phyloP scores from a whole-genome alignment of 2,113 vertebrate genomes.

The Callospermophilus lateralis region DNA sequence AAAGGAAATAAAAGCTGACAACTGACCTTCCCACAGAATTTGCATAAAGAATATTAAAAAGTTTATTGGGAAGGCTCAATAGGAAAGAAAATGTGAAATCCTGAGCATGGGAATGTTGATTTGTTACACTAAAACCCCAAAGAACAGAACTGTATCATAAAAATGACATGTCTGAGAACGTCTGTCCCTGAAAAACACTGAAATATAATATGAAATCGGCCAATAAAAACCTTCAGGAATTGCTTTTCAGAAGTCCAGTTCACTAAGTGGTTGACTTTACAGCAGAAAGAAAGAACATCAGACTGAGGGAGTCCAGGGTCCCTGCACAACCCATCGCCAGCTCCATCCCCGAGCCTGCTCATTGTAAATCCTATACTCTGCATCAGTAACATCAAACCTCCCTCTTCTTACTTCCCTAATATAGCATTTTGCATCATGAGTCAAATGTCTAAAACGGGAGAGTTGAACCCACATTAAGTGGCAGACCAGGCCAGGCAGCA shows the following conservation, averaged over 20 bases:
- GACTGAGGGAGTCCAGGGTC: not conserved
- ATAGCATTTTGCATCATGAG: not conserved
- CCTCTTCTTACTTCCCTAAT: not conserved
- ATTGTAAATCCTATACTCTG: not conserved
- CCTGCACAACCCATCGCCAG: not conserved
- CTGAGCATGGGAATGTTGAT: constrained; percentile 63
- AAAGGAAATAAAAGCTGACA: not conserved
- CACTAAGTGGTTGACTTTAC: not conserved
- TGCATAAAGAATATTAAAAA: not conserved
- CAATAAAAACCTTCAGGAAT: constrained; percentile 61
- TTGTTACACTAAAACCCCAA: too few species aligned
- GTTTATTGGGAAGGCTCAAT: not conserved
- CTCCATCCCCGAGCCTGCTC: rapidly evolving
- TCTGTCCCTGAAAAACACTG: constrained; percentile 25
- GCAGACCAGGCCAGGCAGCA: rapidly evolving
- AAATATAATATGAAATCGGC: constrained; percentile 71
- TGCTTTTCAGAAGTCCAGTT: constrained; percentile 45
- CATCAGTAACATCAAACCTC: not conserved
- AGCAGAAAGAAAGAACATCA: not conserved
- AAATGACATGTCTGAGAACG: constrained; percentile 55
- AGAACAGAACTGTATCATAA: too few species aligned
- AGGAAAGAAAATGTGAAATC: constrained; percentile 54
- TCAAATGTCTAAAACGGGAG: not conserved
- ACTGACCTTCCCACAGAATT: not conserved
- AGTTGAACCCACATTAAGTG: rapidly evolving